Evolutionary conservation across 2,888 invertebrate genomes (phyloP).

Genomic region (Pachydiplax longipennis): DNA sequence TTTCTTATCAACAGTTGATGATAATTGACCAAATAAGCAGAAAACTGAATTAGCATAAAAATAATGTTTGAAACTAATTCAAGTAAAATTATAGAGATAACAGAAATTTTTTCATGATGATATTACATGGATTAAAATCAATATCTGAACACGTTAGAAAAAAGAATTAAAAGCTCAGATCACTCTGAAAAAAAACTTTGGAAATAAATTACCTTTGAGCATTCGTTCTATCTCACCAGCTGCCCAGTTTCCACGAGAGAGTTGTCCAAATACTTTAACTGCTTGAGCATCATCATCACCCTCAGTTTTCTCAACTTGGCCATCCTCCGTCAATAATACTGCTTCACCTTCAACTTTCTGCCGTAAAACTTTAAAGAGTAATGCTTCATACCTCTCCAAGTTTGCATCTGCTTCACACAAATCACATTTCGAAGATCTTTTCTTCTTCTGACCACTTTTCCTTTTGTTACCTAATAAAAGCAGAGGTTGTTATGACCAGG

Average conservation of each 20-base stretch:
- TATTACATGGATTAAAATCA: no score
- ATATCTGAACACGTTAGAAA: no score
- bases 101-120: no score
- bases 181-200: no score
- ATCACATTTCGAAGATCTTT: conserved; percentile 54
- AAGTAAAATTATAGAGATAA: no score
- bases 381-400: conserved; percentile 63
- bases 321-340: conserved; percentile 64
- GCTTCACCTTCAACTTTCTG: conserved; percentile 60
- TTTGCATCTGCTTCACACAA: conserved; percentile 61
- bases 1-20: no score
- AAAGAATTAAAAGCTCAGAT: no score
- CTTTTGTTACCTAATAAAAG: background rate
- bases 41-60: no score
- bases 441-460: conserved; percentile 13
- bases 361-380: conserved; percentile 60
- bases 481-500: background rate
- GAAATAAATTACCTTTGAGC: conserved; percentile 61
- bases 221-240: conserved; percentile 67
- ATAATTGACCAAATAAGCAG: no score
- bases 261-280: conserved; percentile 53
- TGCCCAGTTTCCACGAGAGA: conserved; percentile 69
- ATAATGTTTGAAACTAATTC: no score
- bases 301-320: conserved; percentile 56
- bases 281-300: conserved; percentile 55